Evolutionary conservation across 2,888 invertebrate species (phyloP), one percentile per base, ranked within the genome.

Genomic region (Orthosia gracilis): DNA sequence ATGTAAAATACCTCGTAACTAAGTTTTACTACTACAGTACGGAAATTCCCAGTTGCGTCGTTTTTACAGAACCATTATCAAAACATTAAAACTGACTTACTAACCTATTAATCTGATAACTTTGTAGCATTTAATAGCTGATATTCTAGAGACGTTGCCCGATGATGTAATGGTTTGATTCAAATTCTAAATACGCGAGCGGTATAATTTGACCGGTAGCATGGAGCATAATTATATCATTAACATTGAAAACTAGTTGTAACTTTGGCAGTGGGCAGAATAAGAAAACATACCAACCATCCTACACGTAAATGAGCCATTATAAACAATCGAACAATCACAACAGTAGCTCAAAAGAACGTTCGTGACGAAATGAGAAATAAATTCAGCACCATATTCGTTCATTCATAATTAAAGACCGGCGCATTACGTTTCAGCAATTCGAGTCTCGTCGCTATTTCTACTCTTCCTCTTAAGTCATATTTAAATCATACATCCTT

Each of bases 21-120:
- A 15, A 12, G 21, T 78, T 83, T 84, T 66, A 87, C 73, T 68
- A 67, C 70, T 57, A 64, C 59, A 75, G 76, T 77, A 75, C 78
- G 82, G 64, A 64, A 76, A 79, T 55, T 66, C 23, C 58, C 65
- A 71, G 69, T 50, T 59, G 54, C 71, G 62, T 62, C 26, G 50
- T 55, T 65, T 62, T 79, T 54, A 85, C 65, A 65, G 69, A 76
- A 45, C 70, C 65, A 65, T 70, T 57, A 49, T 61, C 15, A 54
- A 71, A 70, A 73, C 80, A 70, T 85, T 74, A 78, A 84, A 84
- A 63, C 74, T 82, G 80, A 71, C 83, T 82, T 59, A 85, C 68
- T 80, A 69, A 82, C 82, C 82, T 67, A 73, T 77, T 77, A 66
- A 81, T 86, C 58, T 58, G 57, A 68, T 64, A 69, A 69, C 64